phyloP scores from a whole-genome alignment of 2,113 vertebrate species.

The Connochaetes taurinus region DNA sequence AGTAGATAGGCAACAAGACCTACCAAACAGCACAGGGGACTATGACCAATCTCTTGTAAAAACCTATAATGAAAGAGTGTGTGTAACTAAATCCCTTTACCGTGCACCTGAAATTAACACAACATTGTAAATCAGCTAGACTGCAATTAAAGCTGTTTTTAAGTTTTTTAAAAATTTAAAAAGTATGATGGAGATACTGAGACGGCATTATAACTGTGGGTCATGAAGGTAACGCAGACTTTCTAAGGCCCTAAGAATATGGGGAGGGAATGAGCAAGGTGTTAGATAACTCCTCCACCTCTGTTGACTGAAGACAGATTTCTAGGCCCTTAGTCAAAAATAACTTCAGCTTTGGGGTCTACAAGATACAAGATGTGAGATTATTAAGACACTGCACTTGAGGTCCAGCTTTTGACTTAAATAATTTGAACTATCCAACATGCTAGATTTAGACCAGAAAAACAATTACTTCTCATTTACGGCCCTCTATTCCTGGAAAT shows the following conservation, averaged over 20 bases:
- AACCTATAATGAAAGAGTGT: not conserved
- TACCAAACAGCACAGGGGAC: not conserved
- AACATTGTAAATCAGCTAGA: not conserved
- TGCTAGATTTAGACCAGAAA: not conserved
- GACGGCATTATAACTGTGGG: not conserved
- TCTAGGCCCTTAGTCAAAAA: not conserved
- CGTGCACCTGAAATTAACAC: not conserved
- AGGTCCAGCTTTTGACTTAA: not conserved
- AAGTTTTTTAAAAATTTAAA: not conserved
- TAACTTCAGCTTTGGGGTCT: no score
- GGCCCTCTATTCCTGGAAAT: conserved; percentile 41
- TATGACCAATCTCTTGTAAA: not conserved
- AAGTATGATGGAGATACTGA: not conserved
- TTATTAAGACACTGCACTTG: not conserved
- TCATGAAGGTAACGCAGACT: not conserved
- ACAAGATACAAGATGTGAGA: not conserved
- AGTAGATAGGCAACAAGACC: not conserved
- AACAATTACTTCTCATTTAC: not conserved
- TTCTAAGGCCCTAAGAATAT: not conserved
- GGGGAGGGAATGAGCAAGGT: no score
- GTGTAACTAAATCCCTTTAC: not conserved
- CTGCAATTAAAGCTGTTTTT: not conserved
- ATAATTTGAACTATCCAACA: not conserved
- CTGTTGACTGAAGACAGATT: not conserved
- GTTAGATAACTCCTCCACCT: not conserved